Conservation (phyloP, 2,797 vertebrate genomes). For the Melanotaenia boesemani region DNA sequence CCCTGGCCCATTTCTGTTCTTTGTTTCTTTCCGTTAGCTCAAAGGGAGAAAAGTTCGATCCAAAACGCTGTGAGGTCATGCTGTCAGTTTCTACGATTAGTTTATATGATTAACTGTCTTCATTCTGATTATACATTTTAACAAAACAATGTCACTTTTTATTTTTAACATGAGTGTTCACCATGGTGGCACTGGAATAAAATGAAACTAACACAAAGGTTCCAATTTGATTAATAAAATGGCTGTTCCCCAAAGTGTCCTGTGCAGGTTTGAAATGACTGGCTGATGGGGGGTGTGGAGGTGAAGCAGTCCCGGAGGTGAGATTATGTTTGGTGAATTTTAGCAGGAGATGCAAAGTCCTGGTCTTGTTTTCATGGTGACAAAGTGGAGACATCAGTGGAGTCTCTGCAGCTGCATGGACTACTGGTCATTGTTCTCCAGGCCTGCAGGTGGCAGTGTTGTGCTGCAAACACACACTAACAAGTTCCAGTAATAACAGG, state of each 20-base stretch:
- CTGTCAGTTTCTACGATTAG: constrained; percentile 82
- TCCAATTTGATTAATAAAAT: constrained; percentile 87
- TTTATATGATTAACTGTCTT: constrained; percentile 81
- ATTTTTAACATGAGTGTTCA: constrained; percentile 85
- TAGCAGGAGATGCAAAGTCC: background rate
- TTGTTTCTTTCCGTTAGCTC: constrained; percentile 70
- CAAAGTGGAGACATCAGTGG: background rate
- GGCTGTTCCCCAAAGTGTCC: constrained; percentile 82
- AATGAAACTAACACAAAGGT: constrained; percentile 85
- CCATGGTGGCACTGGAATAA: constrained; percentile 85
- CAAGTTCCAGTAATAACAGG: too few species aligned
- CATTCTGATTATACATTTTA: constrained; percentile 82
- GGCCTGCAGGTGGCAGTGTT: constrained; percentile 64
- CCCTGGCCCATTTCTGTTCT: constrained; percentile 76
- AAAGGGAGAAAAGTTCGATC: constrained; percentile 78
- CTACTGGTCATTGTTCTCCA: background rate
- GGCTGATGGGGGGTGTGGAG: constrained; percentile 58
- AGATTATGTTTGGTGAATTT: background rate
- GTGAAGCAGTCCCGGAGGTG: background rate
- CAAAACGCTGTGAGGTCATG: constrained; percentile 84
- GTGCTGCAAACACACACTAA: background rate
- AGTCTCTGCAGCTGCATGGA: background rate
- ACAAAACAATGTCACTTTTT: constrained; percentile 78
- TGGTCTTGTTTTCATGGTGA: background rate
- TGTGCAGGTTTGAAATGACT: constrained; percentile 74